Conservation (phyloP, 2,113 vertebrate genomes). For the Piaya cayana region DNA sequence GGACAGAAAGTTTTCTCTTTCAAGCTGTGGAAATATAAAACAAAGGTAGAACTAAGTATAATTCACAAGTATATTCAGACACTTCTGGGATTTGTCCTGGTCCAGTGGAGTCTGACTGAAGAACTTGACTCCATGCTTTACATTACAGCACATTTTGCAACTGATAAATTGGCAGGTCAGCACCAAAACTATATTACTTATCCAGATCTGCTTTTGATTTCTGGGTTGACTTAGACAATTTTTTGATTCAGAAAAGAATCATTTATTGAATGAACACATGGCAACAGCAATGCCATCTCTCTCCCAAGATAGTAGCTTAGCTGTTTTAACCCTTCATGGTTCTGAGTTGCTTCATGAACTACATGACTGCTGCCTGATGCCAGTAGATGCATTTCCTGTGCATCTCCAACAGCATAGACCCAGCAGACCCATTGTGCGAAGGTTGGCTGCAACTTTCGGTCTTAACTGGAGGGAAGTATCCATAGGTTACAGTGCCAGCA, state of each 20-base stretch:
- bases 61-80: background rate
- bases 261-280: background rate
- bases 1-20: background rate
- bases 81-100: background rate
- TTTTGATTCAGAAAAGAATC: background rate
- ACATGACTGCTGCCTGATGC: background rate
- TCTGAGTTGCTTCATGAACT: background rate
- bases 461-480: background rate
- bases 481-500: background rate
- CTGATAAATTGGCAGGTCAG: background rate
- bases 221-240: background rate
- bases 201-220: background rate
- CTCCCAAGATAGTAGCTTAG: background rate
- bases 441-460: no score
- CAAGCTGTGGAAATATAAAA: background rate
- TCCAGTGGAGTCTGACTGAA: background rate
- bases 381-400: rapidly evolving
- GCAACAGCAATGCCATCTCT: background rate
- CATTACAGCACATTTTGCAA: background rate
- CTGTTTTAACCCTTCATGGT: background rate
- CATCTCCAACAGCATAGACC: background rate
- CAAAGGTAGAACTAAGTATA: background rate
- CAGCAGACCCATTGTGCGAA: no score
- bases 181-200: background rate
- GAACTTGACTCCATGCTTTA: background rate